phyloP scores from a whole-genome alignment of 2,888 invertebrate species.

The Volucella inflata region DNA sequence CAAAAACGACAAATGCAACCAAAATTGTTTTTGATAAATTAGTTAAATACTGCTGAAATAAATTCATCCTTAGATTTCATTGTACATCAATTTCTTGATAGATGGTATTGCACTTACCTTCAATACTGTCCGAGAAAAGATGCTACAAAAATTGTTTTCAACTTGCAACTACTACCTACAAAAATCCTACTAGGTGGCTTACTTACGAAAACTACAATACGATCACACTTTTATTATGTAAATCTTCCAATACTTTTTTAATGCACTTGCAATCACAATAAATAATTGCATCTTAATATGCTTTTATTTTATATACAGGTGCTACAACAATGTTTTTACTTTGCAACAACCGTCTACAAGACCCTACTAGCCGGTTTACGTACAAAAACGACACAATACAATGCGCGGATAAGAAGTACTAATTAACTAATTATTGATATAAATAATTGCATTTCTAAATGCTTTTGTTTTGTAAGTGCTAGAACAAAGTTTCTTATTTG shows the following conservation, averaged over 20 bases:
- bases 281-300: background rate
- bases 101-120: too few relatives aligned
- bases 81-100: too few relatives aligned
- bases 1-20: background rate
- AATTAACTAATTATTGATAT: too few relatives aligned
- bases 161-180: constrained; percentile 11
- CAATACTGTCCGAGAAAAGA: too few relatives aligned
- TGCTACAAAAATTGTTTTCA: too few relatives aligned
- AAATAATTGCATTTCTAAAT: constrained; percentile 19
- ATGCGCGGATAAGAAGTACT: too few relatives aligned
- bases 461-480: constrained; percentile 21
- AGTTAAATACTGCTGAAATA: too few relatives aligned
- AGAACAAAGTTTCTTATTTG: constrained; percentile 52
- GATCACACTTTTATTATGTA: too few relatives aligned
- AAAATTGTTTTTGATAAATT: too few relatives aligned
- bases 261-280: background rate
- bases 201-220: constrained; percentile 37
- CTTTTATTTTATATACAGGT: background rate
- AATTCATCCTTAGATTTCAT: background rate
- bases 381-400: constrained; percentile 51
- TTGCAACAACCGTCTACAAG: constrained; percentile 58
- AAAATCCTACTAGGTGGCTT: constrained; percentile 51
- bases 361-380: constrained; percentile 43
- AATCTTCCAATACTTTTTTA: background rate
- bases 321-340: constrained; percentile 47